Evolutionary conservation across 2,113 vertebrate genomes (phyloP), one percentile per base, ranked within the genome.

Genomic region (Myotis brandtii): DNA sequence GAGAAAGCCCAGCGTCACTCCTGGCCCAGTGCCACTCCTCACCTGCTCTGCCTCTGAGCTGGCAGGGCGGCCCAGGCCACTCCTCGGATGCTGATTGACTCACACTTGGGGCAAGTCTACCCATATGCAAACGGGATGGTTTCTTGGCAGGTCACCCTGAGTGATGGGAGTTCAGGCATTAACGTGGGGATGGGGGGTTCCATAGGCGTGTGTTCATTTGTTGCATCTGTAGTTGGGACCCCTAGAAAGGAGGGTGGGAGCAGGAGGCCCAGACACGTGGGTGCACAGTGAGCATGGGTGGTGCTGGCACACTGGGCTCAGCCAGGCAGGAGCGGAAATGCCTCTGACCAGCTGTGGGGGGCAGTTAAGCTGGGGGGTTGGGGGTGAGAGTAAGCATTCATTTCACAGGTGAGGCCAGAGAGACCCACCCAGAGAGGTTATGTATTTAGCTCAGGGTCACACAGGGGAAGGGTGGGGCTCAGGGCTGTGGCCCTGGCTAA

Each of bases 21-120:
- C 75, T 77, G 21, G 43, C 30, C 43, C 14, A 4, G 30, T 6
- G 34, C 70, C 52, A 37, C 40, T 62, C 96, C 85, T 79, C 70
- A 7, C 32, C 37, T 12, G 2, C 21, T 92, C 80, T 95, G 95
- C 52, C 76, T 96, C 73, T 77, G 86, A 97, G 98, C 83, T 82
- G 90, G 96, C 66, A 59, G 81, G 82, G 96, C 95, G 92, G 95
- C 96, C 94, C n/a, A 13, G 70, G 77, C 90, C 17, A 62, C 80
- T 87, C 48, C 3, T 94, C 56, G 64, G 93, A 73, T 12, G 46
- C 90, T 37, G 86, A 25, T 70, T 93, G 96, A 83, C 95, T 95
- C 95, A 66, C 81, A 37, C 16, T 30, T 72, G 64, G 79, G 17
- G 20, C 91, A 62, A 50, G 40, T 79, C 30, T 89, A 13, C 62